Conservation (phyloP, 2,113 vertebrate genomes). For the Siniperca knerii region DNA sequence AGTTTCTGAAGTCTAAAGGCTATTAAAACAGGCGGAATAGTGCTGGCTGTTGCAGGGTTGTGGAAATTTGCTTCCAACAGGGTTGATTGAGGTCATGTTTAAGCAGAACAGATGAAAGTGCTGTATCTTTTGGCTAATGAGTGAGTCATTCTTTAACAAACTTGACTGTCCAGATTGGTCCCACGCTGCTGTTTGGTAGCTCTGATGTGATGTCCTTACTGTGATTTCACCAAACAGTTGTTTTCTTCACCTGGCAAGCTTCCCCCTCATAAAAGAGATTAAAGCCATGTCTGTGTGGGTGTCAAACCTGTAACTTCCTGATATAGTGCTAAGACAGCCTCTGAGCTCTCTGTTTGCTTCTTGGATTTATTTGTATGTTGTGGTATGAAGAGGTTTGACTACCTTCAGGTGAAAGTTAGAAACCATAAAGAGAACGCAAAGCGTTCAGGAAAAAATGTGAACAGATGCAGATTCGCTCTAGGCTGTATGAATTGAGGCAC, state of each 20-base stretch:
- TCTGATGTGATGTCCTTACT: not conserved
- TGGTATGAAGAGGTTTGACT: not conserved
- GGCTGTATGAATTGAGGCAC: not conserved
- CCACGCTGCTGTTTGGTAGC: not conserved
- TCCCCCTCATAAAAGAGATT: not conserved
- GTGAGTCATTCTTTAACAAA: slow-evolving; percentile 23
- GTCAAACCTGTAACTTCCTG: slow-evolving; percentile 1
- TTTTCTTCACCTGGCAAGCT: not conserved
- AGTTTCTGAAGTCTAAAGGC: slow-evolving; percentile 18
- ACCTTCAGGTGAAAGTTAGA: not conserved
- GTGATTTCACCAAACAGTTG: not conserved
- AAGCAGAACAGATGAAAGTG: slow-evolving; percentile 1
- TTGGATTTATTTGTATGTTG: not conserved
- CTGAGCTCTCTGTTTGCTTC: not conserved
- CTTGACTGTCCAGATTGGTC: not conserved
- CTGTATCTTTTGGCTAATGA: not conserved
- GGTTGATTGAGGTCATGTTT: slow-evolving; percentile 26
- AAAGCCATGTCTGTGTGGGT: not conserved
- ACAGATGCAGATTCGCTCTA: not conserved
- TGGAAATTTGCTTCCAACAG: slow-evolving; percentile 4
- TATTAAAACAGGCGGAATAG: slow-evolving; percentile 10
- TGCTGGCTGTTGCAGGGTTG: slow-evolving; percentile 16
- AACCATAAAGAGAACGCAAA: not conserved
- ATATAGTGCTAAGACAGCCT: not conserved
- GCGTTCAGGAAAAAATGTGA: not conserved